Base-by-base conservation (phyloP, 1,140 invertebrate species). In the Halesus radiatus region DNA sequence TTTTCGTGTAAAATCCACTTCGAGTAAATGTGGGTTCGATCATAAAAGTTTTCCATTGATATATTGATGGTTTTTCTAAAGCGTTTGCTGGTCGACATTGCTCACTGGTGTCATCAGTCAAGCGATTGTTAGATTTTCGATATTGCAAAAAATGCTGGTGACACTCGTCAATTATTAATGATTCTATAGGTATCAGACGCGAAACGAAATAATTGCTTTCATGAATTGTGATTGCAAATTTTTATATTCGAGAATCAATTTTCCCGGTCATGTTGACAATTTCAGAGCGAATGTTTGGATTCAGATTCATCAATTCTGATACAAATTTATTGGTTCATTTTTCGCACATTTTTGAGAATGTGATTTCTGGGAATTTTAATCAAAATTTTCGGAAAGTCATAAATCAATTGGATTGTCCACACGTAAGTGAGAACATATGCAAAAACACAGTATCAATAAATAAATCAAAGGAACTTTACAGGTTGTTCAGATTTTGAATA, bases 81-180 rank as follows among this genome's bases (percentile, higher is more conserved):
- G 8, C 56, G 56, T 22, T 23, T 60, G 37, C 8, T 60, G 56
- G 56, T 13, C 23, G n/a, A 60, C 20, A 60, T 22, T 22, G 54
- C 56, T 60, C 22, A 66, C 1, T 66, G 29, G 22, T 29, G 62
- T 66, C 62, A 66, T 37, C 62, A 66, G 62, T 66, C 62, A 66
- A 66, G 29, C 15, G 22, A 18, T 66, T 66, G 29, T 66, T 32
- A 32, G 26, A 66, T 66, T 66, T 66, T 32, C 13, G 23, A 6
- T 29, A 32, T 32, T 32, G 10, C 26, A 29, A 45, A 45, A 37
- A 66, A 16, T 32, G 23, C 29, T n/a, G n/a, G 26, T 66, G 62
- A 66, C 62, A 66, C 22, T 66, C 29, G 26, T 66, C 26, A 23
- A 22, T 23, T 26, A 66, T 66, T 37, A 29, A 66, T 66, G 29